These are phyloP conservation scores for Macropis europaea DNA, from an alignment of 2,888 invertebrate species.

Conservation along the genomic window DNA sequence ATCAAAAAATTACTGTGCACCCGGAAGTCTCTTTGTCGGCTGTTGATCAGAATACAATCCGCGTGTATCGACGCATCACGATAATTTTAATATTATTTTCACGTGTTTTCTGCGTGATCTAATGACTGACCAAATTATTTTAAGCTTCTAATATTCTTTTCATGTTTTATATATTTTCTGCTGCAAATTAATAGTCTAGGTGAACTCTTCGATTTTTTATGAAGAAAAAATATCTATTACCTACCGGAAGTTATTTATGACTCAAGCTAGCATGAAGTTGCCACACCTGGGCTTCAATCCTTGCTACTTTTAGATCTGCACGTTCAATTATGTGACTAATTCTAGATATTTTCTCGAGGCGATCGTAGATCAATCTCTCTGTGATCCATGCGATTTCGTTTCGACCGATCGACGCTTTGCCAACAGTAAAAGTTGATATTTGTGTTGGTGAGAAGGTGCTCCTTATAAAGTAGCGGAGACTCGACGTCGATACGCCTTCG, in stretches of 20 bases:
- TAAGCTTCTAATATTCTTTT: no score
- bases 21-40: conserved; percentile 43
- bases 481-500: conserved; percentile 71
- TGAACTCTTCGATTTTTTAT: no score
- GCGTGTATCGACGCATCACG: conserved; percentile 13
- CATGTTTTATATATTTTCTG: no score
- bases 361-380: conserved; percentile 33
- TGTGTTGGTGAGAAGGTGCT: conserved; percentile 70
- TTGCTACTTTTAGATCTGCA: no score
- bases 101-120: background rate
- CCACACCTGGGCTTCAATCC: no score
- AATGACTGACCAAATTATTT: conserved; percentile 6
- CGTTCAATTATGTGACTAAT: no score
- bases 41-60: conserved; percentile 41
- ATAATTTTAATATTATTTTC: conserved; percentile 16
- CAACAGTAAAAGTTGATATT: conserved; percentile 54
- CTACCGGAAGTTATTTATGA: no score
- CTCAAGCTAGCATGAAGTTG: no score
- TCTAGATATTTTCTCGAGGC: conserved; percentile 2
- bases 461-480: conserved; percentile 76
- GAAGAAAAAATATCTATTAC: no score
- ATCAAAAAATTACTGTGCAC: conserved; percentile 26
- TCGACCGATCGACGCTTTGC: conserved; percentile 37
- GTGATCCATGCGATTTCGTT: conserved; percentile 37
- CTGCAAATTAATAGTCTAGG: no score